These are phyloP conservation scores for Dynastes tityus DNA, from an alignment of 2,888 invertebrate genomes.

Conservation along the genomic window DNA sequence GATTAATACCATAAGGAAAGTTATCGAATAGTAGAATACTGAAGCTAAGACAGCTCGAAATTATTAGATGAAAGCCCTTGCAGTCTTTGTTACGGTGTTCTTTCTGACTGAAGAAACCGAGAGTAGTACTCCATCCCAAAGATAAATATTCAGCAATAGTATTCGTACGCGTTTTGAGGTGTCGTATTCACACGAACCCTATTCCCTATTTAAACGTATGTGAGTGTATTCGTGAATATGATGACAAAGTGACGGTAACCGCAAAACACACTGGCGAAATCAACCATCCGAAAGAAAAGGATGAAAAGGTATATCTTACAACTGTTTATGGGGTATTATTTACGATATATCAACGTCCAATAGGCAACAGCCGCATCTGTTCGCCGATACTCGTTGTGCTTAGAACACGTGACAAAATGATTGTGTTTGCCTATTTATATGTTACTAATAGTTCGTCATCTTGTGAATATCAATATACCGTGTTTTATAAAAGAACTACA, in stretches of 20 bases:
- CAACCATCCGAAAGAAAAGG: slow-evolving; percentile 63
- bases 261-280: slow-evolving; percentile 24
- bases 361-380: slow-evolving; percentile 60
- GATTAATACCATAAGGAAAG: too few species aligned
- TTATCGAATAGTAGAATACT: too few species aligned
- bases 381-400: slow-evolving; percentile 53
- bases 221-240: slow-evolving; percentile 59
- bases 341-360: slow-evolving; percentile 56
- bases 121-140: too few species aligned
- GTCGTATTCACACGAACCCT: slow-evolving; percentile 56
- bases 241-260: slow-evolving; percentile 5
- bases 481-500: too few species aligned
- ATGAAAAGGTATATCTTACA: slow-evolving; percentile 65
- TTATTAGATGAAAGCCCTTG: too few species aligned
- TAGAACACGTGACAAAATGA: slow-evolving; percentile 60
- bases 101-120: too few species aligned
- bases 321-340: slow-evolving; percentile 65
- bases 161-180: slow-evolving; percentile 56
- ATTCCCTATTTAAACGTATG: slow-evolving; percentile 59
- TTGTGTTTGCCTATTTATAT: too few species aligned
- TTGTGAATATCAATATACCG: too few species aligned
- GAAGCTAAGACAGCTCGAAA: too few species aligned
- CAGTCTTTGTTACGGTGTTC: too few species aligned
- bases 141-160: slow-evolving; percentile 39
- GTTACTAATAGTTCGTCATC: too few species aligned